A percentile compares a stretch with the other conserved stretches of the same genome.
These are phyloP conservation scores for Mylabris phalerata DNA, from an alignment of 1,140 invertebrate species.

Conservation along the genomic window DNA sequence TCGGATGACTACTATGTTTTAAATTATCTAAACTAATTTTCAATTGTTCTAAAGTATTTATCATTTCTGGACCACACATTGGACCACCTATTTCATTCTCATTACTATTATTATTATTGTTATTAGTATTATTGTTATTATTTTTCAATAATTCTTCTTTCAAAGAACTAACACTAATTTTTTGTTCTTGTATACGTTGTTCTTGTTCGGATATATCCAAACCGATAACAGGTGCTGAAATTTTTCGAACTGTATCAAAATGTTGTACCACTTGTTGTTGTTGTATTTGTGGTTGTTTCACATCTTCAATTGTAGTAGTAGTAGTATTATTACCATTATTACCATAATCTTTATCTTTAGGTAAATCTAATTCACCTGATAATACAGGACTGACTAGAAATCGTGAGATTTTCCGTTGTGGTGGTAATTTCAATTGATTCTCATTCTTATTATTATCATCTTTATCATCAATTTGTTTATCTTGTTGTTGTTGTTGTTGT, in stretches of 20 bases:
- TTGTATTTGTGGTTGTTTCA: neutral
- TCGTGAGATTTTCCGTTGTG: conserved; percentile 65
- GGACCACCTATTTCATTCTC: too few relatives aligned
- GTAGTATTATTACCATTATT: conserved; percentile 2
- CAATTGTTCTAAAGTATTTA: conserved; percentile 48
- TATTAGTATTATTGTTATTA: conserved; percentile 9
- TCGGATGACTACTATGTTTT: conserved; percentile 42
- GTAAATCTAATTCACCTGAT: conserved; percentile 43
- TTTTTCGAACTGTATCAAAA: conserved; percentile 21
- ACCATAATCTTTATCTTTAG: conserved; percentile 35
- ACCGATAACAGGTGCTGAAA: conserved; percentile 19
- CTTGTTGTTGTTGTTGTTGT: neutral
- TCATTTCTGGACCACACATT: conserved; percentile 41
- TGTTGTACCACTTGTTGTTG: neutral
- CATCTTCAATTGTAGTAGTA: neutral
- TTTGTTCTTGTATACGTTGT: conserved; percentile 24
- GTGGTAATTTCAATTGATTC: conserved; percentile 21
- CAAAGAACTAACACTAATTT: conserved; percentile 28
- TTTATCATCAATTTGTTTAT: conserved; percentile 8
- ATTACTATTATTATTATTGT: neutral
- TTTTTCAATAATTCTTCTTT: conserved; percentile 27
- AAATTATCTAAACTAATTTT: conserved; percentile 51
- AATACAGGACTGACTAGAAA: conserved; percentile 73
- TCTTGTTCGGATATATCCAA: conserved; percentile 9
- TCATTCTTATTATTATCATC: neutral